Evolutionary conservation across 2,888 invertebrate genomes (phyloP), one percentile per base, ranked within the genome.

Genomic region (Neoascia interrupta): DNA sequence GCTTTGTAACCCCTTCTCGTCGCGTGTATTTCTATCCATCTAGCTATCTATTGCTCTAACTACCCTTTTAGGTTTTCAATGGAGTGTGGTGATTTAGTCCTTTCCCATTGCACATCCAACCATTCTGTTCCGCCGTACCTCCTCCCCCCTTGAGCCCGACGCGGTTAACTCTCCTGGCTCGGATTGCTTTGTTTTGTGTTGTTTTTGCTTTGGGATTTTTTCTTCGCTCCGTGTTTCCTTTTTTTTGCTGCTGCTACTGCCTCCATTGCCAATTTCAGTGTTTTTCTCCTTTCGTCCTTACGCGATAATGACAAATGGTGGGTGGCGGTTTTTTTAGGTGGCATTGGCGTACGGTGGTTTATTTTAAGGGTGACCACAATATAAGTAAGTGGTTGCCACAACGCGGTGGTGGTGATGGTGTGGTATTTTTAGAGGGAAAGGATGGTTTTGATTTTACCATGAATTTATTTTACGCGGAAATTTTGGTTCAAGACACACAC

Each of bases 271-370:
- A 47, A 18, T 75, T 70, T 60, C 36, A 58, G 37, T 60, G 49
- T 49, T 66, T 47, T 73, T 37, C 61, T 53, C 37, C 53, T 19
- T 70, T 66, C 72, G 73, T 79, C 73, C 79, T 79, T 79, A 56
- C 73, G 73, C 79, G 79, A 73, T 79, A 79, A 79, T 79, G 79
- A 79, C 73, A 79, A 79, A 79, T 73, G 66, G 79, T 79, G 79
- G 79, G 79, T 79, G 72, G 60, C 18, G 53, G 19, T 53, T 19
- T 74, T 37, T 58, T 28, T 54, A 64, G 60, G 72, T 61, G 66
- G 66, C 21, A 39, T 60, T 66, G 72, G 66, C 49, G 70, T 15
- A 58, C 60, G 45, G 60, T 43, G 68, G 61, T 79, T 79, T 79
- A 73, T 73, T 79, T 79, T 73, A 79, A 79, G 79, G 79, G 68